These are phyloP conservation scores for Elephas maximus DNA, from an alignment of 2,113 vertebrate species.

Conservation along the genomic window DNA sequence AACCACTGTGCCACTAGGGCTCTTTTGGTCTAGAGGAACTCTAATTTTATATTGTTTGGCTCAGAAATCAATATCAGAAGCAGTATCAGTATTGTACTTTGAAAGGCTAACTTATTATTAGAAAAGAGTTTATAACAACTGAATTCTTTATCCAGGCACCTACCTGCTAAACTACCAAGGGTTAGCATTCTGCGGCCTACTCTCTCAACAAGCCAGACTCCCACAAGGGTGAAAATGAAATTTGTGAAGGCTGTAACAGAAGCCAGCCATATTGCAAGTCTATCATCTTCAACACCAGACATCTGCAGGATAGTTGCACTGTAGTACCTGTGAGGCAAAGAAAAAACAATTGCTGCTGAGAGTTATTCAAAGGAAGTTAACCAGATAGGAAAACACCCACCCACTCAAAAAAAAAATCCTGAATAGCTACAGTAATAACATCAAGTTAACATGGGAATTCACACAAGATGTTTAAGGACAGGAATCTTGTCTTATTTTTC, in stretches of 20 bases:
- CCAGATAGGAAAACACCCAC: background rate
- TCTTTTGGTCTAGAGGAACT: background rate
- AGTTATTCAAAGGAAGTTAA: background rate
- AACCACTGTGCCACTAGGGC: too few relatives aligned
- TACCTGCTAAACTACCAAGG: constrained; percentile 95
- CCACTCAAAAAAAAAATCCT: background rate
- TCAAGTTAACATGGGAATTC: background rate
- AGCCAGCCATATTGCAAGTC: constrained; percentile 97
- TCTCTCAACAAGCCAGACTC: constrained; percentile 98
- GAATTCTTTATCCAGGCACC: constrained; percentile 60
- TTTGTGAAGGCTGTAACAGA: constrained; percentile 96
- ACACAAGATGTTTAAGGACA: background rate
- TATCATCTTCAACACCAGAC: constrained; percentile 96
- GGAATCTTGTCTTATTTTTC: background rate
- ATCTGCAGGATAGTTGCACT: constrained; percentile 99
- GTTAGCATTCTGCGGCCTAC: constrained; percentile 96
- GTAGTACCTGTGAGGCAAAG: constrained; percentile 93
- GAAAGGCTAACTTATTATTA: constrained; percentile 21
- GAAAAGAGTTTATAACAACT: background rate
- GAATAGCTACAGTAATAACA: background rate
- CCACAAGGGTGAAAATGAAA: constrained; percentile 96
- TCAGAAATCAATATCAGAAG: background rate
- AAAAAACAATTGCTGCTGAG: constrained; percentile 34
- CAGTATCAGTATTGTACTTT: constrained; percentile 4
- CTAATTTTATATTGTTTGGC: background rate